Base-by-base conservation (phyloP, 2,797 vertebrate genomes). In the Sciurus vulgaris region DNA sequence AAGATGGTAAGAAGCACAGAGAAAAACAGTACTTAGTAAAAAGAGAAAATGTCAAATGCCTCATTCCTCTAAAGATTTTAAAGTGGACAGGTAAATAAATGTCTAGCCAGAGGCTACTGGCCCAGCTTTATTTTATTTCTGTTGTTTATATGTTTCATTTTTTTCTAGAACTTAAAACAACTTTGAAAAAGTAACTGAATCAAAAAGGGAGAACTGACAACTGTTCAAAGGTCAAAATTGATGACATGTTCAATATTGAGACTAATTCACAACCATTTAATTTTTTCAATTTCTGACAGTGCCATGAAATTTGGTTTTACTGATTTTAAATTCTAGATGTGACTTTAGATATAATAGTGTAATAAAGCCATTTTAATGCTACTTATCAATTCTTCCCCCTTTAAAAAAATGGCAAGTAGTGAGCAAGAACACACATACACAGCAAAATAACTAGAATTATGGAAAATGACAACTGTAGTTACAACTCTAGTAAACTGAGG, bases 41-140 rank as follows among this genome's bases (percentile, higher is more conserved):
- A 89, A 69, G 20, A 91, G 38, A 95, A 91, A 91, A 91, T 94
- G 20, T 72, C 84, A 87, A 89, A 77, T 86, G 47, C 10, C 14
- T 83, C 77, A 83, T 86, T 72, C 4, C 51, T 82, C 30, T 92
- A 74, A 91, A 90, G 61, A 63, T 69, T n/a, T 69, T 44, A 2
- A 38, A 51, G n/a, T 35, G 83, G 13, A 44, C 9, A 65, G 41
- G 87, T 65, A 82, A 41, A 38, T 51, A 73, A 77, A 69, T 59
- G 7, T 67, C 35, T 63, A 9, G 5, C 76, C 20, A 85, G 44
- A 84, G 59, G 5, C 72, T 70, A 81, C 2, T 73, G 70, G 35
- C 26, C 44, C 54, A 56, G 54, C 54, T 56, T 56, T 8, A 56
- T 56, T 90, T 65, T 82, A 49, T 85, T 81, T 81, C 41, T 67